Percentiles rank a stretch among this genome's conserved stretches.
phyloP scores from a whole-genome alignment of 2,797 vertebrate species.

The Platalea minor region DNA sequence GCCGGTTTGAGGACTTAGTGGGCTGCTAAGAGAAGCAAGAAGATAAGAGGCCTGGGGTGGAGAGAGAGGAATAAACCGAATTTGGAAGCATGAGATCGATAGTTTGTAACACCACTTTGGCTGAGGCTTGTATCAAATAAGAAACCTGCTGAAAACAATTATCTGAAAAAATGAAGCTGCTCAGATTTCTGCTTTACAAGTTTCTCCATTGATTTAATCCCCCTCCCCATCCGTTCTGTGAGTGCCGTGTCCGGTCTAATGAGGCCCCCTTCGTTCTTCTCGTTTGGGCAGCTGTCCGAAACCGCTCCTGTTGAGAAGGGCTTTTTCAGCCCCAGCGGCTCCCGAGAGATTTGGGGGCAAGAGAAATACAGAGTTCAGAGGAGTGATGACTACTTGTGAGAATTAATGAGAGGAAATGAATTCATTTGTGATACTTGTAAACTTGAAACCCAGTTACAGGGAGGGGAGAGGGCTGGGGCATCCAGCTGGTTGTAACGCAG shows the following conservation, averaged over 20 bases:
- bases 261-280: background rate
- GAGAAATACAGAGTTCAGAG: slow-evolving; percentile 26
- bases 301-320: background rate
- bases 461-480: background rate
- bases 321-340: background rate
- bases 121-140: background rate
- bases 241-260: background rate
- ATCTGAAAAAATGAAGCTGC: slow-evolving; percentile 38
- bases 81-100: slow-evolving; percentile 20
- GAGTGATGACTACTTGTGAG: background rate
- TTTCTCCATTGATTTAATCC: slow-evolving; percentile 1
- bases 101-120: background rate
- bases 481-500: background rate
- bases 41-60: background rate
- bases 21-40: background rate
- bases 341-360: background rate
- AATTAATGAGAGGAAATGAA: slow-evolving; percentile 52
- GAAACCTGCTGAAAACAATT: slow-evolving; percentile 58
- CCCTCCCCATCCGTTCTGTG: background rate
- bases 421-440: slow-evolving; percentile 39
- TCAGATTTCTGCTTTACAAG: slow-evolving; percentile 19
- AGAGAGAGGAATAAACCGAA: background rate
- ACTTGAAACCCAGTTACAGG: background rate
- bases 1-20: background rate
- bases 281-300: background rate